Evolutionary conservation across 2,113 vertebrate species (phyloP).

Genomic region (Odontesthes bonariensis): DNA sequence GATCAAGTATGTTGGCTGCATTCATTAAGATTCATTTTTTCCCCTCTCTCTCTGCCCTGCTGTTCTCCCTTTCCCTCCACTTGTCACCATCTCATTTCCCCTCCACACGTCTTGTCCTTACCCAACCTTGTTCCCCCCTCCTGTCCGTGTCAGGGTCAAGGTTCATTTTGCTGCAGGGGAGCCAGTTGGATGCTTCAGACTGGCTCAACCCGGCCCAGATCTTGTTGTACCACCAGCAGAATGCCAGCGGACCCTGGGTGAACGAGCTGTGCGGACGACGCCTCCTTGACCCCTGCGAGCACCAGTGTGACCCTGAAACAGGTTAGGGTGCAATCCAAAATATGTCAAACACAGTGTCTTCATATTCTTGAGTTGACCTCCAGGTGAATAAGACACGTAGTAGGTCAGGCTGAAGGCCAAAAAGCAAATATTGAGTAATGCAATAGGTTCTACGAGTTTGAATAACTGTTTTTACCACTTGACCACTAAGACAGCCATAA

Average conservation of each 20-base stretch:
- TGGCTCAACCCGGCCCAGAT: conserved; percentile 99
- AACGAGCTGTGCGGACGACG: conserved; percentile 94
- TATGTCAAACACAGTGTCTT: neutral
- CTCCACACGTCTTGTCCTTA: neutral
- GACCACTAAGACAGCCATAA: too few species aligned
- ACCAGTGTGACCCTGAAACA: conserved; percentile 95
- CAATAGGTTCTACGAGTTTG: too few species aligned
- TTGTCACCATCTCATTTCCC: neutral
- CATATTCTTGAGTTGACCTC: neutral
- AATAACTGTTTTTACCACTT: too few species aligned
- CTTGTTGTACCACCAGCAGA: conserved; percentile 95
- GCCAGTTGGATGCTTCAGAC: conserved; percentile 95
- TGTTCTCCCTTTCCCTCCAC: neutral
- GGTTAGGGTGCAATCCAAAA: conserved; percentile 75
- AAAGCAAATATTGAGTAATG: too few species aligned
- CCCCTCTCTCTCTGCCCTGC: neutral
- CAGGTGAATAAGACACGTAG: neutral
- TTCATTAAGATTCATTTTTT: neutral
- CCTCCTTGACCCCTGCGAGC: conserved; percentile 96
- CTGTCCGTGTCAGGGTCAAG: conserved; percentile 86
- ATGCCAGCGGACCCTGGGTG: conserved; percentile 96
- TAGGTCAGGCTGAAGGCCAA: too few species aligned
- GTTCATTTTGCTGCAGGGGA: conserved; percentile 96
- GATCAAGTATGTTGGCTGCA: neutral
- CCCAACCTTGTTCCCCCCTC: neutral